Percentiles rank a stretch among this genome's conserved stretches.
These are phyloP conservation scores for Acridotheres tristis DNA, from an alignment of 2,797 vertebrate species.

Conservation along the genomic window DNA sequence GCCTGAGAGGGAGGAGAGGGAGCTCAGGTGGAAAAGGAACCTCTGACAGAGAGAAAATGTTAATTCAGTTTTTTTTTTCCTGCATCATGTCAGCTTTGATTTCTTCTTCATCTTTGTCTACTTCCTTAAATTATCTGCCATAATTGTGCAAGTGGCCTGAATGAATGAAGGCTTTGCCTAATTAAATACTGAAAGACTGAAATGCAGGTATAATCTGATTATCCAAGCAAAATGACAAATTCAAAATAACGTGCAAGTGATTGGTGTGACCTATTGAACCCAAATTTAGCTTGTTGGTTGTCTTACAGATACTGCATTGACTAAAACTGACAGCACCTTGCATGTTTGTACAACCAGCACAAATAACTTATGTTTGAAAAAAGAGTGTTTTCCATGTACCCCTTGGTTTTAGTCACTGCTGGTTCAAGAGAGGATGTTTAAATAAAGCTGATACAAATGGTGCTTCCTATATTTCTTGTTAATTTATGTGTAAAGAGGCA, in stretches of 20 bases:
- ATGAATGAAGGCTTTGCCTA: slow-evolving; percentile 16
- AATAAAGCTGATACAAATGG: background rate
- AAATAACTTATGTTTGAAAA: background rate
- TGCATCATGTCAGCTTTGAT: slow-evolving; percentile 24
- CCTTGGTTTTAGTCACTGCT: background rate
- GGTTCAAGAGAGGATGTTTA: background rate
- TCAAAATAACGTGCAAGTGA: background rate
- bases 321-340: background rate
- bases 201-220: background rate
- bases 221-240: background rate
- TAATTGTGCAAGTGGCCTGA: slow-evolving; percentile 11
- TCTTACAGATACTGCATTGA: background rate
- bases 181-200: slow-evolving; percentile 8
- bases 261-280: background rate
- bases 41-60: background rate
- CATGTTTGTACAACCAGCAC: background rate
- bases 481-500: background rate
- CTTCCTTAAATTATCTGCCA: slow-evolving; percentile 3
- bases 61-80: background rate
- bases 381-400: background rate
- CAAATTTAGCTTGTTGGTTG: background rate
- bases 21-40: background rate
- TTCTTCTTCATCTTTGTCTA: slow-evolving; percentile 23
- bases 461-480: background rate
- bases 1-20: background rate